Base-by-base conservation (phyloP, 2,797 vertebrate genomes). In the Sebastes hubbsi region DNA sequence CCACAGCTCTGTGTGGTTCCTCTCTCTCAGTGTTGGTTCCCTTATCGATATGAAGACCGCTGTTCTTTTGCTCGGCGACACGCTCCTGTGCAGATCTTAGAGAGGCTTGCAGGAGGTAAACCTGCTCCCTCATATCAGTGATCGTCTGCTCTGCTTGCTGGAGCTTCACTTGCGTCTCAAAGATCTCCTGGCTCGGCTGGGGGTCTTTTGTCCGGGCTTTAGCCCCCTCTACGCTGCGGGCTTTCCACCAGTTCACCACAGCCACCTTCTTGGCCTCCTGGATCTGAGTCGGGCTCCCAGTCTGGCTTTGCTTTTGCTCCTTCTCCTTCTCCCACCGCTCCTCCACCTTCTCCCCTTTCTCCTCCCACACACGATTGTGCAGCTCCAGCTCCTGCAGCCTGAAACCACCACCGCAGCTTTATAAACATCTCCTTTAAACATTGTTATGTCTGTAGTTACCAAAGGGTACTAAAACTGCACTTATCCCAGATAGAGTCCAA, bases 351-450 rank as follows among this genome's bases (percentile, higher is more conserved):
- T 92, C 90, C 80, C 88, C 88, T 84, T 58, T 87, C 86, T 94
- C 93, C 93, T 93, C 92, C 88, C 92, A 89, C 52, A 90, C 70
- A 68, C 80, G 24, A 54, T 82, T 91, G 24, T 94, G 84, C 36
- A 92, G 90, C 88, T 96, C 94, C 60, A 95, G 79, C 76, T 96
- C 81, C 86, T 93, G 93, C 49, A 92, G 92, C 60, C 94, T 96
- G 84, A 86, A 91, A 92, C 77, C 88, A 92, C 81, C 84, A 82
- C 70, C 73, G 68, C 29, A 85, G 75, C 72, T 92, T 89, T 87
- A 91, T 93, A 95, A 94, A 94, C 93, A 93, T 88, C 67, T 88
- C 77, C 67, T 80, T 87, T 76, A 82, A 81, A 89, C 85, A 66
- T 6, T 87, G 91, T 89, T 90, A 86, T 86, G 89, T 80, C 88